Percentiles rank a stretch among this genome's conserved stretches.
Evolutionary conservation across 2,113 vertebrate genomes (phyloP).

Genomic region (Ciconia maguari): DNA sequence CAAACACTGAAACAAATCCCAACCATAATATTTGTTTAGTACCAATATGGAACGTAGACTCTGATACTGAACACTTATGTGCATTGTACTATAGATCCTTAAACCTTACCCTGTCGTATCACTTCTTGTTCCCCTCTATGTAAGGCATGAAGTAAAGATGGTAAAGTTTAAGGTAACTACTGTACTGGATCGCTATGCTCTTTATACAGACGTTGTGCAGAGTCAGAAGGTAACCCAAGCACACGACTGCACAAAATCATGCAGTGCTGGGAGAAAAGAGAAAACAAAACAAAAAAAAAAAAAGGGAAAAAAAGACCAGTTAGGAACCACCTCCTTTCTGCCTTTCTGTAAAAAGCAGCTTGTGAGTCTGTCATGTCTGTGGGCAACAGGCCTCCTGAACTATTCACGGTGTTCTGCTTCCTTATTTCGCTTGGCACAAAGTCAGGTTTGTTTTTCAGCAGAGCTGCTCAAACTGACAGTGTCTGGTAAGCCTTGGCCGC

Average conservation of each 20-base stretch:
- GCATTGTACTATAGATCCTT: not conserved
- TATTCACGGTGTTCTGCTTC: constrained; percentile 34
- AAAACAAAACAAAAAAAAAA: not conserved
- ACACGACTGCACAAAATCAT: rapidly evolving
- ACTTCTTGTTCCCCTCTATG: not conserved
- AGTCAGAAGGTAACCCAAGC: not conserved
- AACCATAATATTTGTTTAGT: not conserved
- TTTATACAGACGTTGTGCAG: not conserved
- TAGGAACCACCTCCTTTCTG: not conserved
- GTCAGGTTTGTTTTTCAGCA: constrained; percentile 56
- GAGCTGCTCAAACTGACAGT: constrained; percentile 5
- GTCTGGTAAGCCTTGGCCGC: constrained; percentile 2
- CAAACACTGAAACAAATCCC: not conserved
- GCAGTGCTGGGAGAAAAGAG: not conserved
- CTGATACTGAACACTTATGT: not conserved
- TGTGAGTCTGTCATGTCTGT: constrained; percentile 12
- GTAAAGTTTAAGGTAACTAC: not conserved
- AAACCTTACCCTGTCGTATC: not conserved
- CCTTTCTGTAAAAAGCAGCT: not conserved
- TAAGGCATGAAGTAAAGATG: not conserved
- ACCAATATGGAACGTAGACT: not conserved
- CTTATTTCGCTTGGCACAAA: constrained; percentile 58
- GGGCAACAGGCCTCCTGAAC: not conserved
- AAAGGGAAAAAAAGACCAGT: not conserved
- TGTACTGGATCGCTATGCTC: not conserved